phyloP scores from a whole-genome alignment of 64 coral and sea anemone species.

The Hydrozoanthus tunicans region DNA sequence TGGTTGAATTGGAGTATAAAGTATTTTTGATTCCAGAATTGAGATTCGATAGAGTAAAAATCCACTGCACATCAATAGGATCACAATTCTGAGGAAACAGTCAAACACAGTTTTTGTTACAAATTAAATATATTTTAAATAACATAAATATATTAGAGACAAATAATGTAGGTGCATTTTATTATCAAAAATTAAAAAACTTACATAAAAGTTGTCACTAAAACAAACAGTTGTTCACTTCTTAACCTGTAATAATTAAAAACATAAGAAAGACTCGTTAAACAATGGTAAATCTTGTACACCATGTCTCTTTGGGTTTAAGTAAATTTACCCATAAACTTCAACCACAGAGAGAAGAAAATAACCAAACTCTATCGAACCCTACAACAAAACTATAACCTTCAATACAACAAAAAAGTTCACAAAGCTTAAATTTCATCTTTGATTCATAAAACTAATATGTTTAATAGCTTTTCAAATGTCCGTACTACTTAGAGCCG shows the following conservation, averaged over 20 bases:
- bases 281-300: neutral
- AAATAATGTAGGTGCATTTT: neutral
- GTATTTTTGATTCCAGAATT: constrained; percentile 78
- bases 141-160: neutral
- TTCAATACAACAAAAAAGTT: too few relatives aligned
- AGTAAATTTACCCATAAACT: too few relatives aligned
- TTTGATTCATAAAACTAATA: too few relatives aligned
- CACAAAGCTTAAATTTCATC: too few relatives aligned
- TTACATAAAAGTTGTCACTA: constrained; percentile 67
- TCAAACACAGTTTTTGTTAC: neutral
- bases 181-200: neutral
- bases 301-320: too few relatives aligned
- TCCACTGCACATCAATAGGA: constrained; percentile 73
- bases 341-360: too few relatives aligned
- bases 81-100: constrained; percentile 65
- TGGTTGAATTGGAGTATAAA: constrained; percentile 51
- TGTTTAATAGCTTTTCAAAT: too few relatives aligned
- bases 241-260: constrained; percentile 49
- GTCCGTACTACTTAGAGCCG: too few relatives aligned
- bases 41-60: constrained; percentile 83
- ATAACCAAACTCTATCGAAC: too few relatives aligned
- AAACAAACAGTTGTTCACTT: constrained; percentile 73
- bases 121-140: neutral
- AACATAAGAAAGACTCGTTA: neutral
- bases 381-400: too few relatives aligned